Base-by-base conservation (phyloP, 2,888 invertebrate species). In the Quadroppia sp. region DNA sequence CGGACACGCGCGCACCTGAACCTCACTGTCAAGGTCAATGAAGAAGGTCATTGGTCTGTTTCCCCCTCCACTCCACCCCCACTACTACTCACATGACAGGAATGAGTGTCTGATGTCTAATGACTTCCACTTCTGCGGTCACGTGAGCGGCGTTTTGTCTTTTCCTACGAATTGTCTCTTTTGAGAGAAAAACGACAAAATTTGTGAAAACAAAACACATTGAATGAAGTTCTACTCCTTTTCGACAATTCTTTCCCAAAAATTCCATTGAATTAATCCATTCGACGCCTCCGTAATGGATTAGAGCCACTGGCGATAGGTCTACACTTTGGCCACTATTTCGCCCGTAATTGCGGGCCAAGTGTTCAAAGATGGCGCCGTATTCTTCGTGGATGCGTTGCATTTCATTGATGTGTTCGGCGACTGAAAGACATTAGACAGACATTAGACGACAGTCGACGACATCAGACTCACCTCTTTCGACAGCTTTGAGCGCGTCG, bases 401-500 rank as follows among this genome's bases (percentile, higher is more conserved):
- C 96, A 97, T 97, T 86, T 97, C 96, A 85, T 97, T 98, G 81
- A 98, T 97, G 85, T 98, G 97, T 85, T 97, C 96, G 67, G 97
- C 97, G 79, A 97, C 97, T 74, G 13, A 84, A 20, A 53, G 36
- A 17, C 25, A 64, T n/a, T n/a, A 53, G 36, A 9, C 20, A 20
- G 40, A 36, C 15, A 17, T 3, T 17, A 4, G 25, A 28, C 30
- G 30, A 20, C 30, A 11, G 28, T 28, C 59, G 28, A 59, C 30
- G n/a, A 17, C n/a, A 6, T 17, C 17, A 23, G 25, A 15, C 17
- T 9, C 45, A 73, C 73, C 72, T 84, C 95, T 94, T 83, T 97
- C 96, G 96, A 97, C 97, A 79, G 94, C 95, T 83, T 94, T 92
- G 74, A 95, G 87, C 79, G 95, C 94, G 88, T 95, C 94, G 93